Evolutionary conservation across 2,113 vertebrate genomes (phyloP).

Genomic region (Gymnarchus niloticus): DNA sequence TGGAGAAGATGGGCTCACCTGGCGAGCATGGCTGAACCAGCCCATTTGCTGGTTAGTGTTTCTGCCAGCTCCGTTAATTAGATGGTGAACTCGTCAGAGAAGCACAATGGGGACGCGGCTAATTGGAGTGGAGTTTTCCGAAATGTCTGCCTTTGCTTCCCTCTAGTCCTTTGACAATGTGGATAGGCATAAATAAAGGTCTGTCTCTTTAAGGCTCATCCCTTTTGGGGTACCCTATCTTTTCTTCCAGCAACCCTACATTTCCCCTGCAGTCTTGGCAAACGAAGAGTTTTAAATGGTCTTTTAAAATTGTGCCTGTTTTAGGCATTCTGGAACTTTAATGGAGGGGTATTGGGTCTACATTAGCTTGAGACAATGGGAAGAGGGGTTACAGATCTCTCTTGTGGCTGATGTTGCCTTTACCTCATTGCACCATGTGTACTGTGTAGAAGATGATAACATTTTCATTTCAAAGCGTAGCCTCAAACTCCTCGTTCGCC

Average conservation of each 20-base stretch:
- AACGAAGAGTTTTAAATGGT: not conserved
- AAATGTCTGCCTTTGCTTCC: not conserved
- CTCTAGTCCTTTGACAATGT: not conserved
- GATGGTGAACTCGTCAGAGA: not conserved
- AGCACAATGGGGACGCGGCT: not conserved
- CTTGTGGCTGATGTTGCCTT: not conserved
- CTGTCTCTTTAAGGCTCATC: not conserved
- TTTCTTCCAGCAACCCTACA: not conserved
- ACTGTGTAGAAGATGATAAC: not conserved
- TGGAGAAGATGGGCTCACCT: not conserved
- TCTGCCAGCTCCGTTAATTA: not conserved
- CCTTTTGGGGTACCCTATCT: not conserved
- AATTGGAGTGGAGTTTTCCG: constrained; percentile 10
- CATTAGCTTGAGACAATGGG: not conserved
- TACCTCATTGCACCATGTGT: not conserved
- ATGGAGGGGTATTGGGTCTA: not conserved
- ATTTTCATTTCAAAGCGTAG: not conserved
- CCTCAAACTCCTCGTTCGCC: not conserved
- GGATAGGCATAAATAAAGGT: not conserved
- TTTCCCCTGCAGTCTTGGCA: not conserved
- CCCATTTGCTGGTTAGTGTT: not conserved
- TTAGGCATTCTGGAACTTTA: not conserved
- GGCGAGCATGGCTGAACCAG: not conserved
- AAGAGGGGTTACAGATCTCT: not conserved
- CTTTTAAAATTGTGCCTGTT: not conserved